Conservation (phyloP, 2,113 vertebrate genomes). For the Silurus glanis region DNA sequence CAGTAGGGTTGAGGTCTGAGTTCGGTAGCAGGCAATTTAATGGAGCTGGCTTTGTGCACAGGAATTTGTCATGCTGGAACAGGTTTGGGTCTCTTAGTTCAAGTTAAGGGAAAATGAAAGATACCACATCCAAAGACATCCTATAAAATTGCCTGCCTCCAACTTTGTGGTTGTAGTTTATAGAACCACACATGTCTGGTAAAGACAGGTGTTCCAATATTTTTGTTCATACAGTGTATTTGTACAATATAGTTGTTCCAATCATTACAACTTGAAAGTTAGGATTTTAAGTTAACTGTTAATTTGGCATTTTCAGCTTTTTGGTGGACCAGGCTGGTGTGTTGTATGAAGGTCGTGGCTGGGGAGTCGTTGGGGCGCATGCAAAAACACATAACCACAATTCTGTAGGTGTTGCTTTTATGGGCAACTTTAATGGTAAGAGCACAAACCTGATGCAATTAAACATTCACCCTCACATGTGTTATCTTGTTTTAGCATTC, state of each 20-base stretch:
- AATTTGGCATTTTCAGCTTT: slow-evolving; percentile 66
- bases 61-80: no score
- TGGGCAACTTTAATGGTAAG: slow-evolving; percentile 77
- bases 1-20: no score
- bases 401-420: slow-evolving; percentile 77
- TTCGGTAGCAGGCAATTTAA: no score
- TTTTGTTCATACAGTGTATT: no score
- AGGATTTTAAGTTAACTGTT: neutral
- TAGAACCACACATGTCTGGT: no score
- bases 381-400: slow-evolving; percentile 69
- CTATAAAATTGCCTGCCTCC: no score
- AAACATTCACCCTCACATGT: neutral
- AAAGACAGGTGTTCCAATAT: no score
- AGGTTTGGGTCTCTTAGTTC: no score
- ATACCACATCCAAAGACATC: no score
- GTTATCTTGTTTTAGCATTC: neutral
- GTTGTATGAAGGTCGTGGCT: slow-evolving; percentile 79
- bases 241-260: neutral
- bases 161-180: no score
- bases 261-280: neutral
- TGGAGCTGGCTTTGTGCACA: no score
- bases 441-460: neutral
- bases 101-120: no score
- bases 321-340: slow-evolving; percentile 73
- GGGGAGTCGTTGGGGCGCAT: slow-evolving; percentile 74